Base-by-base conservation (phyloP, 2,797 vertebrate genomes). In the Sibirionetta formosa region DNA sequence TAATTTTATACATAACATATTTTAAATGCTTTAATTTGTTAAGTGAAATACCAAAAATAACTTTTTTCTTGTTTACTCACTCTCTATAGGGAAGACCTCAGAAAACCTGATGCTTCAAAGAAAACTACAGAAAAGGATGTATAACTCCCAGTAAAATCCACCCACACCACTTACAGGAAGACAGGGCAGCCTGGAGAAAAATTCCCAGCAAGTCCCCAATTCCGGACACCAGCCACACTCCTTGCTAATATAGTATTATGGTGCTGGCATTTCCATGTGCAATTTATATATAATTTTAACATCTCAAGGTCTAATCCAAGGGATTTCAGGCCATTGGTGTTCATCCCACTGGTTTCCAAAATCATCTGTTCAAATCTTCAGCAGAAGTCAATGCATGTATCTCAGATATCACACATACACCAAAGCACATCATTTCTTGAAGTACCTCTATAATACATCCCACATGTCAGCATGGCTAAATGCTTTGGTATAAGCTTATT, bases 231-330 rank as follows among this genome's bases (percentile, higher is more conserved):
- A 71, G 29, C 3, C 51, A 48, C 16, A 24, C 24, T 22, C 48
- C 11, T 57, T 71, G 19, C 9, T 24, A 50, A 17, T 0, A 1
- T 58, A 33, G 8, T 50, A 3, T 6, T 35, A 31, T 29, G 6
- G 5, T 61, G 22, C 11, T 88, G 11, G 1, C 53, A 53, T 76
- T 86, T 60, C 36, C 29, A 19, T 3, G 7, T 40, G 11, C 36
- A 68, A 29, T 10, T 71, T 27, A 7, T 14, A 24, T 1, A 3
- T 22, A 70, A 51, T 73, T 86, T 84, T 27, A 82, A 29, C 23
- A 72, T 56, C 65, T 68, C 29, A 51, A 86, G 29, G 12, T 8
- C n/a, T 60, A 48, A 80, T 40, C 22, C 14, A 78, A 82, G 27
- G 2, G 29, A 26, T 80, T 83, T 81, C 57, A 78, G 64, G 23